These are phyloP conservation scores for Drosophila ficusphila DNA, from an alignment of 1,140 invertebrate genomes.

Conservation along the genomic window DNA sequence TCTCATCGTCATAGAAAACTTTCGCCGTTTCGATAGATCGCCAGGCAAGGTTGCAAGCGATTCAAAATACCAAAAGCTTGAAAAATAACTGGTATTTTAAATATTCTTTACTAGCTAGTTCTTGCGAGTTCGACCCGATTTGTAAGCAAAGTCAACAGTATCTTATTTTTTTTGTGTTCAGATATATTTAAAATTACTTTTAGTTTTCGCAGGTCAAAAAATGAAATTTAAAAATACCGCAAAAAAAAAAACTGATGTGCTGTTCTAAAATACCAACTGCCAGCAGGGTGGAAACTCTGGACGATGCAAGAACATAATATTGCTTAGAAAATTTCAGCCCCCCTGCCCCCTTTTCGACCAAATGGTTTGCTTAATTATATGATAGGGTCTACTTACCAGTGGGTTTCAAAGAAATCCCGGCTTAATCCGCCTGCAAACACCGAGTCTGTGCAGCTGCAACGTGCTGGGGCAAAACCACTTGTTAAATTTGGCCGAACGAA, in stretches of 20 bases:
- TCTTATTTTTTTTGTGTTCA: neutral
- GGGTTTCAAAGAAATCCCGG: conserved; percentile 9
- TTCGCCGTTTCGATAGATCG: conserved; percentile 72
- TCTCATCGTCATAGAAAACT: conserved; percentile 79
- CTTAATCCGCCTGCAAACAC: conserved; percentile 14
- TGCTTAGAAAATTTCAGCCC: conserved; percentile 31
- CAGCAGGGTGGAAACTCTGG: conserved; percentile 1
- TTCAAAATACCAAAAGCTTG: conserved; percentile 8
- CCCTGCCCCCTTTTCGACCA: neutral
- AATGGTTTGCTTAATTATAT: conserved; percentile 12
- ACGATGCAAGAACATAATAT: conserved; percentile 55
- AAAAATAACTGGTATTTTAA: conserved; percentile 15
- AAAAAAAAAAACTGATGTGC: neutral
- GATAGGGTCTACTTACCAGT: conserved; percentile 38
- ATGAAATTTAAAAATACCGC: neutral
- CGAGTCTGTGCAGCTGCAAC: conserved; percentile 44
- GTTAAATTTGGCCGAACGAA: conserved; percentile 57
- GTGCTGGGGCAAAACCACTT: conserved; percentile 66
- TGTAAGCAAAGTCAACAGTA: too few species aligned
- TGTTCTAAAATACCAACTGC: neutral
- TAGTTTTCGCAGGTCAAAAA: neutral
- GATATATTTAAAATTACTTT: neutral
- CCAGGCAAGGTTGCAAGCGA: conserved; percentile 36
- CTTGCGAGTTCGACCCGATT: too few species aligned
- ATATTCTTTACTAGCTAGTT: too few species aligned